Conservation (phyloP, 2,888 invertebrate genomes). For the Phania funesta region DNA sequence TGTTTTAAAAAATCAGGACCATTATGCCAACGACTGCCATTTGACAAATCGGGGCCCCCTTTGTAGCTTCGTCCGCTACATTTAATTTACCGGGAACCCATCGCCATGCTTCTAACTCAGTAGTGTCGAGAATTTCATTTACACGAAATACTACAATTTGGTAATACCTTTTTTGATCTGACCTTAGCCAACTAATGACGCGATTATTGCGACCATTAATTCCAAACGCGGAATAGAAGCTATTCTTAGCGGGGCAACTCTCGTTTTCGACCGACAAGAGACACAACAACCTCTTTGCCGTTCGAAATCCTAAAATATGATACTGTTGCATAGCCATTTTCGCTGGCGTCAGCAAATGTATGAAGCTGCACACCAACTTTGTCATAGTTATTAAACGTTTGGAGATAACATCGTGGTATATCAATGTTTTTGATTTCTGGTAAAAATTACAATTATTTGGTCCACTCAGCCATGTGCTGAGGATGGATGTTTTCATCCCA, state of each 20-base stretch:
- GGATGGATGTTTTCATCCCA: too few species aligned
- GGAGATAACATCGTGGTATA: too few species aligned
- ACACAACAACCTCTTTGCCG: background rate
- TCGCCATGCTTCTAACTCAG: constrained; percentile 16
- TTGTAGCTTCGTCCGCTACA: constrained; percentile 36
- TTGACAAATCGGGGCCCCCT: constrained; percentile 23
- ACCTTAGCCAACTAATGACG: constrained; percentile 17
- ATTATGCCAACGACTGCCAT: constrained; percentile 19
- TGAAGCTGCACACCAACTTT: too few species aligned
- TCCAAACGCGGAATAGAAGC: constrained; percentile 57
- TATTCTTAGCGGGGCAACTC: constrained; percentile 59
- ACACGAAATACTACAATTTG: constrained; percentile 36
- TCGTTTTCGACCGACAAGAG: constrained; percentile 45
- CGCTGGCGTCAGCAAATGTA: too few species aligned
- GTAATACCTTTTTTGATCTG: constrained; percentile 2
- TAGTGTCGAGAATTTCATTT: constrained; percentile 44
- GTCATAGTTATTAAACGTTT: too few species aligned
- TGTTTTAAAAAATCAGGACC: constrained; percentile 10
- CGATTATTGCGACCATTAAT: constrained; percentile 57
- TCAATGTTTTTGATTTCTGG: too few species aligned
- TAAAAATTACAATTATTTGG: too few species aligned
- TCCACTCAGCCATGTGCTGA: too few species aligned
- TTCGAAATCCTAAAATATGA: constrained; percentile 9
- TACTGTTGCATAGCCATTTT: too few species aligned
- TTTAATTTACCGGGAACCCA: constrained; percentile 41